Evolutionary conservation across 2,113 vertebrate species (phyloP).

Genomic region (Osmerus mordax): DNA sequence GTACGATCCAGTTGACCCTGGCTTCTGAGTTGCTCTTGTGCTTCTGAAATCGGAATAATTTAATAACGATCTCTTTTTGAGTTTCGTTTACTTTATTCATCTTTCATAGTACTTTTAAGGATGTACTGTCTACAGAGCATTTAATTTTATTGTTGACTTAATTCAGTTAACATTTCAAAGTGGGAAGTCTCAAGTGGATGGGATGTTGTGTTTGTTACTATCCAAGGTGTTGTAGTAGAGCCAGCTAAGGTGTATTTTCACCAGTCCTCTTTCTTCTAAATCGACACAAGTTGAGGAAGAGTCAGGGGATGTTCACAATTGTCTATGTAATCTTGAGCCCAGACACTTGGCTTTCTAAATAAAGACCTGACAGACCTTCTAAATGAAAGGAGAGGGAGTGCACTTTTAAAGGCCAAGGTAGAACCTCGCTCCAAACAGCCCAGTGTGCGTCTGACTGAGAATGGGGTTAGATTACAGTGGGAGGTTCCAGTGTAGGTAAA

Average conservation of each 20-base stretch:
- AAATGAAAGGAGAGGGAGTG: slow-evolving; percentile 49
- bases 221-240: not conserved
- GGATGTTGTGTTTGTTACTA: not conserved
- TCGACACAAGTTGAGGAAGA: slow-evolving; percentile 25
- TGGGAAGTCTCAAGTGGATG: too few species aligned
- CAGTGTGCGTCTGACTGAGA: slow-evolving; percentile 41
- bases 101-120: too few species aligned
- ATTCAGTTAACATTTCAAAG: not conserved
- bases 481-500: slow-evolving; percentile 26
- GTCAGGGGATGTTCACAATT: slow-evolving; percentile 42
- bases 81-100: too few species aligned
- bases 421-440: slow-evolving; percentile 24
- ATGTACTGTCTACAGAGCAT: too few species aligned
- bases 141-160: not conserved
- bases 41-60: too few species aligned
- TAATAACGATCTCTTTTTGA: too few species aligned
- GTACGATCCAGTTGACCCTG: too few species aligned
- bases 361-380: slow-evolving; percentile 58
- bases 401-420: slow-evolving; percentile 53
- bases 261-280: slow-evolving; percentile 20
- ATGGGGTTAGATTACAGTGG: slow-evolving; percentile 47
- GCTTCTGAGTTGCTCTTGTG: too few species aligned
- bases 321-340: slow-evolving; percentile 62
- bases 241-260: not conserved
- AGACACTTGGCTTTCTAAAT: slow-evolving; percentile 58